phyloP scores from a whole-genome alignment of 2,797 vertebrate species.

The Botia kubotai region DNA sequence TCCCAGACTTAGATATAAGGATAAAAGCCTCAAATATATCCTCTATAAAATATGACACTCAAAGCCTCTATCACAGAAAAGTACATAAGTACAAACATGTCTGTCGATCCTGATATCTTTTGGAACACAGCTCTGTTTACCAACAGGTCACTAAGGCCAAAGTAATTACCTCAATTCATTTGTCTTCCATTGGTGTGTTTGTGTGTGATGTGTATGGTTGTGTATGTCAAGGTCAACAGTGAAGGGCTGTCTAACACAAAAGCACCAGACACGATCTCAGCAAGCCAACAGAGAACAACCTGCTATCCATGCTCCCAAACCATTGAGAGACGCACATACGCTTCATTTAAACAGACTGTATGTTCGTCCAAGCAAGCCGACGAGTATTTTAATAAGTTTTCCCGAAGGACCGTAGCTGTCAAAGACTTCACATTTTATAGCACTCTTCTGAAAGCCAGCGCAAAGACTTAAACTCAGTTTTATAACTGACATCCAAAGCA shows the following conservation, averaged over 20 bases:
- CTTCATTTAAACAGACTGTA: constrained; percentile 12
- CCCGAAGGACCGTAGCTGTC: constrained; percentile 18
- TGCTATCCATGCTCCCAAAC: constrained; percentile 28
- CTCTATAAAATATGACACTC: neutral
- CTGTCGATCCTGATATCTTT: neutral
- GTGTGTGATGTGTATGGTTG: constrained; percentile 10
- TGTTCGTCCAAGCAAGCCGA: neutral
- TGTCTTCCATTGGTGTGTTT: neutral
- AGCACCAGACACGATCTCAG: constrained; percentile 73
- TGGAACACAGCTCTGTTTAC: constrained; percentile 25
- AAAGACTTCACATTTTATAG: constrained; percentile 8
- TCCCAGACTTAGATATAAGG: neutral
- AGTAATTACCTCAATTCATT: constrained; percentile 40
- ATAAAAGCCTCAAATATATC: neutral
- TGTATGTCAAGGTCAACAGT: constrained; percentile 64
- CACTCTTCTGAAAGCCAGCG: neutral
- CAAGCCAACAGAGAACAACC: constrained; percentile 63
- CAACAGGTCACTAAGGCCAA: constrained; percentile 22
- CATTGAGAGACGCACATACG: neutral
- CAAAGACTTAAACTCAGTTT: constrained; percentile 7
- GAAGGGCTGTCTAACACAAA: constrained; percentile 64
- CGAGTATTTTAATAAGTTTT: constrained; percentile 9
- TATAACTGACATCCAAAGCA: constrained; percentile 32
- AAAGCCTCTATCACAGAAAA: neutral
- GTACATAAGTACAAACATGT: neutral